Evolutionary conservation across 2,888 invertebrate species (phyloP).

Genomic region (Trichopoda pennipes): DNA sequence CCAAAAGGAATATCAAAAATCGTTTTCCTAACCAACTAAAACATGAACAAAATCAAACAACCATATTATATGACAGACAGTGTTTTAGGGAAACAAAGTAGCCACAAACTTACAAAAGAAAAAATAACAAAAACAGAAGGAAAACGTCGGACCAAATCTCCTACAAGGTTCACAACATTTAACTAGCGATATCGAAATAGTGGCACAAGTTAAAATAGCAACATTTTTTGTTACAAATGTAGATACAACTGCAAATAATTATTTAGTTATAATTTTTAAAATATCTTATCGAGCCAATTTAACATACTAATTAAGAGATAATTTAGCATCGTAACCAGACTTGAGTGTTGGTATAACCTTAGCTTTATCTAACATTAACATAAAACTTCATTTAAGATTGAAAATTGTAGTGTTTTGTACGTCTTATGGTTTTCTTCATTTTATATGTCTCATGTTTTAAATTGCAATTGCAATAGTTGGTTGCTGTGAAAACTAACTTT

Average conservation of each 20-base stretch:
- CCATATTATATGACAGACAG: conserved; percentile 45
- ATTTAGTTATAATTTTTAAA: conserved; percentile 16
- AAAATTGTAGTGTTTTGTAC: conserved; percentile 31
- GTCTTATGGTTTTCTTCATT: background rate
- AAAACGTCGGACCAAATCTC: conserved; percentile 41
- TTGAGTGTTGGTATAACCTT: too few species aligned
- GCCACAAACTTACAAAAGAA: conserved; percentile 14
- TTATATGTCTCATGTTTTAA: conserved; percentile 35
- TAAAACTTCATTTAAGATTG: too few species aligned
- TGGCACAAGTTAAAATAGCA: conserved; percentile 31
- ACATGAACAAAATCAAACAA: conserved; percentile 34
- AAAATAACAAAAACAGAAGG: background rate
- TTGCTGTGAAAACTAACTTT: conserved; percentile 25
- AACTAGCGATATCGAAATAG: conserved; percentile 24
- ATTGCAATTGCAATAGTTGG: conserved; percentile 24
- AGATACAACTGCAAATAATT: conserved; percentile 30
- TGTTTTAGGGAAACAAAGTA: conserved; percentile 40
- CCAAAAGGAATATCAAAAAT: too few species aligned
- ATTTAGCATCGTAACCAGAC: too few species aligned
- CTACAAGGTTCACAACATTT: conserved; percentile 19
- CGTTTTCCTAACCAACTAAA: too few species aligned
- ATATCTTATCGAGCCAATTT: too few species aligned
- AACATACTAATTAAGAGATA: too few species aligned
- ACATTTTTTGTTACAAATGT: conserved; percentile 29
- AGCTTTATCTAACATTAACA: too few species aligned